phyloP scores from a whole-genome alignment of 2,797 vertebrate species.

The Babyrousa celebensis region DNA sequence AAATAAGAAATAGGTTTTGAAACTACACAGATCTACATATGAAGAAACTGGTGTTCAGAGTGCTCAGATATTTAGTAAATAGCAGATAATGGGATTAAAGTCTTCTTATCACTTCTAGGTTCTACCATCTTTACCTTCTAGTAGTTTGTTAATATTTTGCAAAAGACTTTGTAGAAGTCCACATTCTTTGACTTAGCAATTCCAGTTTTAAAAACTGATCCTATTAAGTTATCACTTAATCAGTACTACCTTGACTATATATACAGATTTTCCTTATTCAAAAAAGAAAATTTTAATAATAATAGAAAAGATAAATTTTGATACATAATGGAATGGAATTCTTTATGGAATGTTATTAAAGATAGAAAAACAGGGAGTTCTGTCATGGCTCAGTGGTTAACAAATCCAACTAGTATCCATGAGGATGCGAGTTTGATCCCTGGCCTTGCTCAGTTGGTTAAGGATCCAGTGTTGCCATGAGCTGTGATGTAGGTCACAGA shows the following conservation, averaged over 20 bases:
- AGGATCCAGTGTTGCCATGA: no score
- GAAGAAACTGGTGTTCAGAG: neutral
- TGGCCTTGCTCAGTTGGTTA: no score
- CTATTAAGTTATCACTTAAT: neutral
- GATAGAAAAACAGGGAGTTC: neutral
- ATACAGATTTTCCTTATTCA: conserved; percentile 5
- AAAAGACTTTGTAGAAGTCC: conserved; percentile 24
- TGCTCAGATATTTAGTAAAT: neutral
- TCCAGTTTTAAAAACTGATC: neutral
- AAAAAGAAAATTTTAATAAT: neutral
- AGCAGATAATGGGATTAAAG: neutral
- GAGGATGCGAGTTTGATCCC: no score
- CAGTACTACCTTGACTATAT: neutral
- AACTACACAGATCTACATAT: neutral
- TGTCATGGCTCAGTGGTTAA: no score
- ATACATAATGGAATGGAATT: neutral
- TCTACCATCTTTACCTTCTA: neutral
- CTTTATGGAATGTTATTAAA: neutral
- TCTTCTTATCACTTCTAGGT: neutral
- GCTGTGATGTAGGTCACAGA: no score
- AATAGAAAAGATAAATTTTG: neutral
- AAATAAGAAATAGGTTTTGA: neutral
- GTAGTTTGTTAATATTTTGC: neutral
- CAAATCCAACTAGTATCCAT: no score
- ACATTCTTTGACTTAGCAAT: neutral